Conservation (phyloP, 1,140 invertebrate species). For the Euborellia annulipes region DNA sequence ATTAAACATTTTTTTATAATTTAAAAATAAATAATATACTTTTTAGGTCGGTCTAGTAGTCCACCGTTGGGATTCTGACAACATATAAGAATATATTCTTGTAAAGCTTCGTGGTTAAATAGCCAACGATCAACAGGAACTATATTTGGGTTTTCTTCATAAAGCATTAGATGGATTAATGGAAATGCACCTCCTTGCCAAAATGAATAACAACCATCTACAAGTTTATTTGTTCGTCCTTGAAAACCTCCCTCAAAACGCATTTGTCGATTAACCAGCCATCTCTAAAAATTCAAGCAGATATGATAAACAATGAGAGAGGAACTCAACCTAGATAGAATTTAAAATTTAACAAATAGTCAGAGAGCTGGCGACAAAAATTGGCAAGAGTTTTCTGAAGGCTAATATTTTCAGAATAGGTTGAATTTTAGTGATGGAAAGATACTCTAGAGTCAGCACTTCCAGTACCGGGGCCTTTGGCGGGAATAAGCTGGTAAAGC, state of each 20-base stretch:
- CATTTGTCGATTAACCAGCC: conserved; percentile 83
- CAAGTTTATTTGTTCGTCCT: conserved; percentile 93
- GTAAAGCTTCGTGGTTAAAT: conserved; percentile 71
- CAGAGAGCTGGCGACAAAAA: too few relatives aligned
- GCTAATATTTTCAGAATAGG: too few relatives aligned
- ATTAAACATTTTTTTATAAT: conserved; percentile 5
- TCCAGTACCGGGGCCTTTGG: too few relatives aligned
- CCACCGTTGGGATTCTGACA: conserved; percentile 85
- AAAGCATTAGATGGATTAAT: conserved; percentile 43
- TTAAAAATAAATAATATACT: conserved; percentile 38
- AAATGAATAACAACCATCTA: conserved; percentile 97
- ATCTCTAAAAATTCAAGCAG: conserved; percentile 45
- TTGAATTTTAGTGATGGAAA: too few relatives aligned
- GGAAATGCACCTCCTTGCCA: conserved; percentile 93
- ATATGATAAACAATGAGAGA: too few relatives aligned
- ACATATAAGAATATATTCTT: conserved; percentile 88
- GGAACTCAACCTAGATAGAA: too few relatives aligned
- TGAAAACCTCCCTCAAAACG: conserved; percentile 81
- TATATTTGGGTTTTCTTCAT: conserved; percentile 18
- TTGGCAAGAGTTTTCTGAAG: too few relatives aligned
- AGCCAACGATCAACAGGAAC: conserved; percentile 36
- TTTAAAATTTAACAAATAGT: too few relatives aligned
- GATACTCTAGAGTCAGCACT: too few relatives aligned
- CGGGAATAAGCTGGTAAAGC: too few relatives aligned
- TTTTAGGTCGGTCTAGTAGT: conserved; percentile 89